These are phyloP conservation scores for Dicranocentrus wangi DNA, from an alignment of 2,888 invertebrate genomes.

Conservation along the genomic window DNA sequence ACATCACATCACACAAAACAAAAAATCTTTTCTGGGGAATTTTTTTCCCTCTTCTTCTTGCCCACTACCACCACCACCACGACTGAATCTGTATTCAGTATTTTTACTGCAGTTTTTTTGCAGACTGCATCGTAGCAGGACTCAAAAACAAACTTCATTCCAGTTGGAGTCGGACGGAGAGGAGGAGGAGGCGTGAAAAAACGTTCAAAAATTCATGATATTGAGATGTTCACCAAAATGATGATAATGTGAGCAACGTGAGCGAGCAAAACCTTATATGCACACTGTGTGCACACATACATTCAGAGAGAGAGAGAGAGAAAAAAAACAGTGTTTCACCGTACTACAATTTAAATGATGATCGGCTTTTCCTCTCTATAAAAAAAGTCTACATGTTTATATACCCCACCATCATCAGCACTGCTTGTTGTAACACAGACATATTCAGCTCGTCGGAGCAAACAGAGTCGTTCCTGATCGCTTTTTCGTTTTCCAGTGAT, in stretches of 20 bases:
- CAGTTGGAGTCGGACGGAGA: no score
- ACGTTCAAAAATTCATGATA: slow-evolving; percentile 69
- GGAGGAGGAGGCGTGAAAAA: slow-evolving; percentile 60
- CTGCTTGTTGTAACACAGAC: no score
- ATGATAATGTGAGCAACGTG: slow-evolving; percentile 36
- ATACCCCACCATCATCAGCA: no score
- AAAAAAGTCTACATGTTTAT: neutral
- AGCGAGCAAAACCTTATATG: neutral
- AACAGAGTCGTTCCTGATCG: slow-evolving; percentile 17
- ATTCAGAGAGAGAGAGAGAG: no score
- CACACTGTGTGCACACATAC: no score
- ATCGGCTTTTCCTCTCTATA: slow-evolving; percentile 23
- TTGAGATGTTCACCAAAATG: slow-evolving; percentile 62
- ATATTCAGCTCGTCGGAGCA: neutral
- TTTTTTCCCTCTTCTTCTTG: neutral
- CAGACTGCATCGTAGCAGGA: no score
- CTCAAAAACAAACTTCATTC: no score
- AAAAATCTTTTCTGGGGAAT: neutral
- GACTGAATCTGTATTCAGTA: no score
- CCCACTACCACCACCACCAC: no score
- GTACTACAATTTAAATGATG: slow-evolving; percentile 53
- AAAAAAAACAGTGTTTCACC: slow-evolving; percentile 24
- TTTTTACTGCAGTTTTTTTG: no score
- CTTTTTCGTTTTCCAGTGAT: slow-evolving; percentile 32
- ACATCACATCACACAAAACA: no score